Base-by-base conservation (phyloP, 2,888 invertebrate genomes). In the Ashinkailepas kermadecensis region DNA sequence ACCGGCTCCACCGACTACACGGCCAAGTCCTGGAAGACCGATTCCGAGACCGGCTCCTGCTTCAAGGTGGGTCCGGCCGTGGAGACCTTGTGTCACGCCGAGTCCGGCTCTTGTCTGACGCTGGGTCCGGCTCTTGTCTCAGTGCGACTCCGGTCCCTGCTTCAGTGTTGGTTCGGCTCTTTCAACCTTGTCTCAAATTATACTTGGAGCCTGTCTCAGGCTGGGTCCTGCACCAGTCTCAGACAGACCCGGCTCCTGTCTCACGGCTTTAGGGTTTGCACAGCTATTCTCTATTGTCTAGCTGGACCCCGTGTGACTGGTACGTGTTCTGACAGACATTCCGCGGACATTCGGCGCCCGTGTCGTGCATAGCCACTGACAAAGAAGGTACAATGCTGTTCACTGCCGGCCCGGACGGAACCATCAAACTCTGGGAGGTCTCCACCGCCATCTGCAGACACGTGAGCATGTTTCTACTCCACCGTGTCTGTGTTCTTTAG, bases 1-100 rank as follows among this genome's bases (percentile, higher is more conserved):
- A 89, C 89, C 11, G 89, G 89, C 79, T 87, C 88, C 82, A 88
- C 88, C 7, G 89, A 89, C 84, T 86, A 86, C 82, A 88, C 88
- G 12, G 87, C 89, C 57, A 85, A 88, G 13, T 87, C 87, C 7
- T 89, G 89, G 89, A 88, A 89, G 15, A 87, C 88, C 12, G 88
- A 89, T 84, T 88, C 88, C 81, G 57, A 78, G 57, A 23, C 70
- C 15, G 39, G 70, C 70, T 70, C 70, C 18, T 10, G 56, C 54
- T 86, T 6, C 83, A 87, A 82, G 74, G 74, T 74, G 56, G 39
- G 39, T 39, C 39, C 4, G 39, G 39, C 39, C 4, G 39, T 39
- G 39, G 39, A 39, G 39, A 39, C 39, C 39, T 39, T 39, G 39
- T 4, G 39, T 39, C 39, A 4, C 39, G 2, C 39, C 39, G 39